Base-by-base conservation (phyloP, 2,113 vertebrate genomes). In the Circaetus cinerascens region DNA sequence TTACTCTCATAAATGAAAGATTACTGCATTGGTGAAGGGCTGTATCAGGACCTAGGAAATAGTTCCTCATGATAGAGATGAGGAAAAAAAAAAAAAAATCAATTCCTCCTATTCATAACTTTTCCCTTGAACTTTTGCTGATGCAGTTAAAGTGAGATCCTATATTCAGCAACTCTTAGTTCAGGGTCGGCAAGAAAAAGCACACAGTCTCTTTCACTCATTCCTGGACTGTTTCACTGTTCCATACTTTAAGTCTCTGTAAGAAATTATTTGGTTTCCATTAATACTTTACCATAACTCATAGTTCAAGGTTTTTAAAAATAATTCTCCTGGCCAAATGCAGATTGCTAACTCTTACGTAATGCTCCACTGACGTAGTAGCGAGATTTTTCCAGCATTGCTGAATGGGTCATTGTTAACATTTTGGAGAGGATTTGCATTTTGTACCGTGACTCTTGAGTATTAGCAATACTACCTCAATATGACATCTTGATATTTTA, bases 191-290 rank as follows among this genome's bases (percentile, higher is more conserved):
- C 67, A 80, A 74, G 46, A 64, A 88, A 78, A 80, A 85, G 23
- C 12, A 66, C 30, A 43, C 8, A 46, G 43, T 26, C 6, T 20
- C 62, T 80, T 80, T 91, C 40, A 75, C n/a, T 88, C 32, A 8
- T 73, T 95, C 63, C 59, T 86, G 71, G 69, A 79, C 55, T 63
- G 18, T 90, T 94, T 85, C 15, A 38, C 57, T 60, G 7, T 72
- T 95, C 29, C 32, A 11, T 46, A 23, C 48, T 79, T 85, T 10
- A 59, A 23, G 26, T 73, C 25, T 87, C 27, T 85, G 53, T 69
- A 85, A 84, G 84, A 81, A 91, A 69, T 96, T 43, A 75, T 36
- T 93, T 87, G 34, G 29, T 96, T 96, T 97, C 86, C 81, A 34
- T 69, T 94, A 4, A 3, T 62, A 15, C 56, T 69, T 45, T 85